Evolutionary conservation across 2,888 invertebrate genomes (phyloP).

Genomic region (Eurytoma adleriae): DNA sequence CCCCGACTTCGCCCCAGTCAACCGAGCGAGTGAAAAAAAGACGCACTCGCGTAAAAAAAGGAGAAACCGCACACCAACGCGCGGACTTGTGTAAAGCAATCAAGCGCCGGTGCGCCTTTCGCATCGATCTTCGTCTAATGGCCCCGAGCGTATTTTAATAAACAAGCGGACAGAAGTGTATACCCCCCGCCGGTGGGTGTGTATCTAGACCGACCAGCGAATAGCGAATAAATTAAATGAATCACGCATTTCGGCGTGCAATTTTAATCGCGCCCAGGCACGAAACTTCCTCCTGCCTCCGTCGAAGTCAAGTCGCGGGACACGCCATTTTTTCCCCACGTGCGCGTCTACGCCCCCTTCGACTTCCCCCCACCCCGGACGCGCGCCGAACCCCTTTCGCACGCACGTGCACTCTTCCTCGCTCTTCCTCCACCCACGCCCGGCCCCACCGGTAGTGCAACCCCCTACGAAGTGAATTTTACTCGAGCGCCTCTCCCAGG

Average conservation of each 20-base stretch:
- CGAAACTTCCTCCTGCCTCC: constrained; percentile 42
- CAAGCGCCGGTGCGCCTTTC: no score
- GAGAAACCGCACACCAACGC: not conserved
- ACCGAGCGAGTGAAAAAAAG: no score
- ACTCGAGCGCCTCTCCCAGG: no score
- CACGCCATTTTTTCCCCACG: constrained; percentile 48
- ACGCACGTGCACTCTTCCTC: not conserved
- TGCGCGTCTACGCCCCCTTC: constrained; percentile 22
- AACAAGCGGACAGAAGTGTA: not conserved
- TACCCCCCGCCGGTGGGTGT: no score
- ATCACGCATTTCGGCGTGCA: constrained; percentile 53
- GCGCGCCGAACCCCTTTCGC: not conserved
- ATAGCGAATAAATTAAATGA: constrained; percentile 51
- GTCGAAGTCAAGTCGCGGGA: not conserved
- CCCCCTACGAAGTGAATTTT: no score
- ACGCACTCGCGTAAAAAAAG: no score
- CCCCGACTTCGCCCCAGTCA: no score
- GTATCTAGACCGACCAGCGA: not conserved
- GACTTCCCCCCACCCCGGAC: constrained; percentile 28
- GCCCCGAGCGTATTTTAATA: no score
- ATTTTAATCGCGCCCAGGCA: constrained; percentile 48
- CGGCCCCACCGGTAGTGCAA: no score
- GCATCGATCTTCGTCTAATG: no score
- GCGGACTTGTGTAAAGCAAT: not conserved
- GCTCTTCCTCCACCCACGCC: not conserved